phyloP scores from a whole-genome alignment of 2,797 vertebrate species.

The Phalanger gymnotis region DNA sequence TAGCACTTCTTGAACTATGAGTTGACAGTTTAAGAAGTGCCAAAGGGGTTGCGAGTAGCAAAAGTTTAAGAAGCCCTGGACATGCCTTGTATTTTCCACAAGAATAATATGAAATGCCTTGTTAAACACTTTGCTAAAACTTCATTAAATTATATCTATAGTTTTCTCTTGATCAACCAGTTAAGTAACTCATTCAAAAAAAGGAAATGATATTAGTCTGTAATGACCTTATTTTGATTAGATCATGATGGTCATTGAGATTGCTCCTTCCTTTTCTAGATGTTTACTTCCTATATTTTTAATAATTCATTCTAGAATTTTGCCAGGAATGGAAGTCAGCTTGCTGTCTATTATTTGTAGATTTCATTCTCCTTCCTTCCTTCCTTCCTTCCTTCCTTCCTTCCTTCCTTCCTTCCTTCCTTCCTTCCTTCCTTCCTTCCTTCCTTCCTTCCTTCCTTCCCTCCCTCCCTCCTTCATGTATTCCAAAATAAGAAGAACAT shows the following conservation, averaged over 20 bases:
- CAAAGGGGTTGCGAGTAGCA: no score
- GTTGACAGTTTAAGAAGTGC: no score
- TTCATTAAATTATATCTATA: not conserved
- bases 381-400: no score
- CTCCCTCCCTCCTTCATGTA: no score
- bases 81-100: not conserved
- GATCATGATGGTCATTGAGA: not conserved
- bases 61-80: not conserved
- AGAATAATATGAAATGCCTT: not conserved
- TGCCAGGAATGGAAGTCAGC: not conserved
- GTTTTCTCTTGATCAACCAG: not conserved
- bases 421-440: no score
- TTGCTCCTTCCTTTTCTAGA: not conserved
- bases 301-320: not conserved
- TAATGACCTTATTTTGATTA: not conserved
- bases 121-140: not conserved
- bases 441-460: no score
- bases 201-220: not conserved
- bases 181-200: not conserved
- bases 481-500: not conserved
- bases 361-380: no score
- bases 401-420: no score
- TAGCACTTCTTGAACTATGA: not conserved
- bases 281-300: not conserved
- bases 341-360: not conserved